Conservation (phyloP, 1,140 invertebrate species). For the Pseudomyrmex flavicornis region DNA sequence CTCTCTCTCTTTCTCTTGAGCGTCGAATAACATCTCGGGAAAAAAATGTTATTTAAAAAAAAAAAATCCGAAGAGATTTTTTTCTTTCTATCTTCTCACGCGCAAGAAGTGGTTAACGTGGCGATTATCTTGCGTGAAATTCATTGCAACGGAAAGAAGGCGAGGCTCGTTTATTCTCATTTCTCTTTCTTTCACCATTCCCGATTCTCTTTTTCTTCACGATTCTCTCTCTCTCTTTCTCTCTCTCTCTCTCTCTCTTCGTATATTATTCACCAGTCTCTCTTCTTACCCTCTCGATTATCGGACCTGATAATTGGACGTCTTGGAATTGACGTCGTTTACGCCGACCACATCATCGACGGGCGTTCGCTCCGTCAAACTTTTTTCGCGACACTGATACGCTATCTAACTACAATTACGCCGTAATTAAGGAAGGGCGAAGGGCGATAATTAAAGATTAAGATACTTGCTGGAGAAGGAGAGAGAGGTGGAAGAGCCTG, state of each 20-base stretch:
- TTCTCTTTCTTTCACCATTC: slow-evolving; percentile 11
- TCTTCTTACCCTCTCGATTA: slow-evolving; percentile 17
- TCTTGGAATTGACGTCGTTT: slow-evolving; percentile 67
- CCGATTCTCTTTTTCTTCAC: background rate
- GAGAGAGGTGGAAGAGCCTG: slow-evolving; percentile 60
- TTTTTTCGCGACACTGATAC: slow-evolving; percentile 65
- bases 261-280: background rate
- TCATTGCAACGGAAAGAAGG: slow-evolving; percentile 38
- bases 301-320: slow-evolving; percentile 74
- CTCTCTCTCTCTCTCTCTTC: background rate
- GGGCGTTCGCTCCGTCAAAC: slow-evolving; percentile 53
- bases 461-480: slow-evolving; percentile 69
- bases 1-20: background rate
- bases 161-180: slow-evolving; percentile 48
- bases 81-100: background rate
- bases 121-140: slow-evolving; percentile 19
- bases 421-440: slow-evolving; percentile 74
- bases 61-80: background rate
- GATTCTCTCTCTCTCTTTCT: slow-evolving; percentile 1
- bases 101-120: slow-evolving; percentile 3
- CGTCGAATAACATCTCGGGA: background rate
- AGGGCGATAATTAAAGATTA: slow-evolving; percentile 80
- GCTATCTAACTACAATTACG: slow-evolving; percentile 78
- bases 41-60: slow-evolving; percentile 25
- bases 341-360: slow-evolving; percentile 35